Evolutionary conservation across 2,888 invertebrate genomes (phyloP).

Genomic region (Melinaea marsaeus): DNA sequence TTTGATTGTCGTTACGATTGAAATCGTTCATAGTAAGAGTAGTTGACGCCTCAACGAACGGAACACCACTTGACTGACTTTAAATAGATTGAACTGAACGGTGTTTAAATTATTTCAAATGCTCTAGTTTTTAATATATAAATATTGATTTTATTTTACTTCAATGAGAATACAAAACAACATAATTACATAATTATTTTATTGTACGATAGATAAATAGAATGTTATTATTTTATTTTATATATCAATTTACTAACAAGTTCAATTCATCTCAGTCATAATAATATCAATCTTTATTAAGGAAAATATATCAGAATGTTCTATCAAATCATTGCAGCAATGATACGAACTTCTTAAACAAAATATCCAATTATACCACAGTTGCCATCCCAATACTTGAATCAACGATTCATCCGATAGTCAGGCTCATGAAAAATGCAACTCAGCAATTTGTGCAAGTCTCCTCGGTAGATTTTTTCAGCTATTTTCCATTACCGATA

Average conservation of each 20-base stretch:
- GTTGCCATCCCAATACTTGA: constrained; percentile 67
- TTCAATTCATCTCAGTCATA: neutral
- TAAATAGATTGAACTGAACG: constrained; percentile 23
- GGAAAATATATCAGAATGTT: neutral
- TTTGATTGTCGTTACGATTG: neutral
- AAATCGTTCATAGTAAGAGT: constrained; percentile 2
- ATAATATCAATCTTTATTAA: neutral
- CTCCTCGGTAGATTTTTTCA: constrained; percentile 31
- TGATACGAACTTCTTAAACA: neutral
- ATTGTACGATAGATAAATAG: too few species aligned
- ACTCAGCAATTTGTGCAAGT: constrained; percentile 63
- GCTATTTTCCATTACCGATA: constrained; percentile 13
- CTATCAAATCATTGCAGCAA: neutral
- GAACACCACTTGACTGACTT: constrained; percentile 17
- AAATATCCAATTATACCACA: constrained; percentile 8
- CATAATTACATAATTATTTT: too few species aligned
- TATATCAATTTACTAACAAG: too few species aligned
- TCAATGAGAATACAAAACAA: too few species aligned
- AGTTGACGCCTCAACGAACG: constrained; percentile 14
- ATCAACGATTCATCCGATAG: constrained; percentile 68
- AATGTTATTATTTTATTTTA: too few species aligned
- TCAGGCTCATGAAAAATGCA: constrained; percentile 73
- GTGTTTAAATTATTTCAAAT: neutral
- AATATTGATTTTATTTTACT: too few species aligned
- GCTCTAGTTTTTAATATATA: neutral